Evolutionary conservation across 2,888 invertebrate genomes (phyloP).

Genomic region (Perdita meconis): DNA sequence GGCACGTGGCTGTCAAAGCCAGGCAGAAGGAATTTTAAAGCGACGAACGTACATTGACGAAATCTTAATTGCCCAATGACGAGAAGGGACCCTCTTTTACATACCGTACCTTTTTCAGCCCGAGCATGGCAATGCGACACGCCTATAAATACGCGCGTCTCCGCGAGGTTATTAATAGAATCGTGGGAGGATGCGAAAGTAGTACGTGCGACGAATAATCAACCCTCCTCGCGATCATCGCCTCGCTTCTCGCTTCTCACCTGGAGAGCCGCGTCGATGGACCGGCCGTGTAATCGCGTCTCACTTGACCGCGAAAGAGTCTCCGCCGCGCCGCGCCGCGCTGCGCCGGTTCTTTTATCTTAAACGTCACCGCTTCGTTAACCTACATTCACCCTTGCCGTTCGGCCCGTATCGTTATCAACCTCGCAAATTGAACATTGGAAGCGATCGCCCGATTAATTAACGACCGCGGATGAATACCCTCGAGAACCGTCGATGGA

Average conservation of each 20-base stretch:
- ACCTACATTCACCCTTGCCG: constrained; percentile 39
- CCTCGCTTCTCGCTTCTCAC: constrained; percentile 53
- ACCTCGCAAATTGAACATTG: constrained; percentile 10
- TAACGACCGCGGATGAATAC: constrained; percentile 24
- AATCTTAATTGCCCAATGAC: constrained; percentile 35
- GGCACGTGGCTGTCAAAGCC: not conserved
- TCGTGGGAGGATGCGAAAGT: constrained; percentile 67
- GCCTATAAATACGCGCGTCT: constrained; percentile 47
- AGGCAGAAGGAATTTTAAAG: constrained; percentile 14
- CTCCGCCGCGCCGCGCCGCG: too few species aligned
- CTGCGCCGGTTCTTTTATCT: constrained; percentile 4
- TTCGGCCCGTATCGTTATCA: not conserved
- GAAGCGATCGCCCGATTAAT: constrained; percentile 27
- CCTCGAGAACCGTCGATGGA: not conserved
- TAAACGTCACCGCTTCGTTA: constrained; percentile 48
- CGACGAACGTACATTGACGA: constrained; percentile 25
- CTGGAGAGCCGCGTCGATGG: constrained; percentile 41
- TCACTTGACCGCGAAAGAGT: constrained; percentile 13
- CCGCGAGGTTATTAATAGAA: constrained; percentile 65
- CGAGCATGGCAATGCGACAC: constrained; percentile 34
- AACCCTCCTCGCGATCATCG: constrained; percentile 37
- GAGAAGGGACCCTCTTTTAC: not conserved
- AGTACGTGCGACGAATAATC: constrained; percentile 60
- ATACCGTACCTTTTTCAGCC: constrained; percentile 17
- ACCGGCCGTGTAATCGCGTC: constrained; percentile 46